Evolutionary conservation across 2,888 invertebrate species (phyloP), one percentile per base, ranked within the genome.

Genomic region (Conistra vaccinii): DNA sequence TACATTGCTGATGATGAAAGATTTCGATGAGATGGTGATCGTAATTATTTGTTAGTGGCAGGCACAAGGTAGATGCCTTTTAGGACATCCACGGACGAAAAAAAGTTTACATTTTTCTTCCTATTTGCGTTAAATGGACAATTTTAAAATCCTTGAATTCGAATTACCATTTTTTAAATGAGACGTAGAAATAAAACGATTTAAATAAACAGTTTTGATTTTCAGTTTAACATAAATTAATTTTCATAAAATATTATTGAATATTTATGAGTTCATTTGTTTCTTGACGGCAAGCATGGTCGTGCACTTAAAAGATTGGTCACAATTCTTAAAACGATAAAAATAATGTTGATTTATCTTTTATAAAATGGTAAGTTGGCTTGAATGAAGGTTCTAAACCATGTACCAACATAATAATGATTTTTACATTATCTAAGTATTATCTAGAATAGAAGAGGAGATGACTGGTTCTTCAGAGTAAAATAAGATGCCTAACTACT

Each of bases 161-260:
- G 1, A 35, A 29, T 26, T 17, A 14, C 32, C 17, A 9, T 48
- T 23, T 48, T 48, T 48, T 1, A 48, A 48, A 48, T 48, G 48
- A 48, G 20, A 48, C 48, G 0, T 48, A 9, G 20, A 35, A 26
- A 48, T 23, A 9, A 55, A 45, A 74, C 12, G 17, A 14, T 17
- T 2, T 32, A 35, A 63, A 20, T 42, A 35, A 45, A 39, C n/a
- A 48, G 26, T 61, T 77, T 80, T 42, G 48, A 62, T 62, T 80
- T 76, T 76, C 60, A 66, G 14, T 65, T 55, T 5, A 20, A 75
- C 58, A 53, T 81, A 63, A 35, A 58, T 73, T 55, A 29, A 42
- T 80, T 58, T 26, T 32, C 17, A 57, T 73, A 70, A 23, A 45
- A 29, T 5, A 32, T 20, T 32, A 60, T 29, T 63, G 29, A 77